Conservation (phyloP, 2,888 invertebrate genomes). For the Drosophila aldrichi region DNA sequence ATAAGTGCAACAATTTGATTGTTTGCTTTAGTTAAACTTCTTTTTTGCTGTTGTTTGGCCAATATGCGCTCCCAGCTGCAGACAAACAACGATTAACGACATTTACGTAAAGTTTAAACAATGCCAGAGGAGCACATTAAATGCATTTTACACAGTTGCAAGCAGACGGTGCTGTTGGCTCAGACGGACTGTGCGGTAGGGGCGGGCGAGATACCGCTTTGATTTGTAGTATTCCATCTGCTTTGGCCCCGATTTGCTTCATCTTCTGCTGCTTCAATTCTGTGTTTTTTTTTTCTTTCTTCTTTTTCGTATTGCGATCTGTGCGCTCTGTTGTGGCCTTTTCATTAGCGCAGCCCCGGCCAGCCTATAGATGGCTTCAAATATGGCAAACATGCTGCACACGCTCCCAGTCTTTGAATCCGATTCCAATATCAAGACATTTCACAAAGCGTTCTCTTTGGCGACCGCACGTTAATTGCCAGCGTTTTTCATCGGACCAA, state of each 20-base stretch:
- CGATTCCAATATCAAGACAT: constrained; percentile 33
- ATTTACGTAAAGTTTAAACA: constrained; percentile 75
- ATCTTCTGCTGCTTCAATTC: constrained; percentile 28
- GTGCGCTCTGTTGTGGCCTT: constrained; percentile 33
- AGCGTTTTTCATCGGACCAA: constrained; percentile 21
- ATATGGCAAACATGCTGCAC: constrained; percentile 64
- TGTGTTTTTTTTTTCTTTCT: constrained; percentile 13
- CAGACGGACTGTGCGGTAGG: constrained; percentile 19
- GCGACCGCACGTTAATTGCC: constrained; percentile 66
- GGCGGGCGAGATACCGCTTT: constrained; percentile 66
- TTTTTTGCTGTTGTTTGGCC: constrained; percentile 11
- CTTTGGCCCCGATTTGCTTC: constrained; percentile 51
- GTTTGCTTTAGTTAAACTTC: constrained; percentile 51
- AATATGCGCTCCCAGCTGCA: constrained; percentile 28
- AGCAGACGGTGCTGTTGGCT: constrained; percentile 5
- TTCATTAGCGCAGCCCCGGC: constrained; percentile 58
- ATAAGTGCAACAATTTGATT: constrained; percentile 55
- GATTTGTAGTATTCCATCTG: constrained; percentile 56
- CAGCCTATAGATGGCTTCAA: constrained; percentile 66
- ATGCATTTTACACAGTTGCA: constrained; percentile 50
- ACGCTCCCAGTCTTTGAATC: constrained; percentile 8
- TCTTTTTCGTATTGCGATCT: constrained; percentile 10
- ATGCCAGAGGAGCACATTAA: constrained; percentile 48
- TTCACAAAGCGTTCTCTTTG: constrained; percentile 28
- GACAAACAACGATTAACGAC: constrained; percentile 65